phyloP scores from a whole-genome alignment of 2,888 invertebrate species.

The Hydrotaea diabolus region DNA sequence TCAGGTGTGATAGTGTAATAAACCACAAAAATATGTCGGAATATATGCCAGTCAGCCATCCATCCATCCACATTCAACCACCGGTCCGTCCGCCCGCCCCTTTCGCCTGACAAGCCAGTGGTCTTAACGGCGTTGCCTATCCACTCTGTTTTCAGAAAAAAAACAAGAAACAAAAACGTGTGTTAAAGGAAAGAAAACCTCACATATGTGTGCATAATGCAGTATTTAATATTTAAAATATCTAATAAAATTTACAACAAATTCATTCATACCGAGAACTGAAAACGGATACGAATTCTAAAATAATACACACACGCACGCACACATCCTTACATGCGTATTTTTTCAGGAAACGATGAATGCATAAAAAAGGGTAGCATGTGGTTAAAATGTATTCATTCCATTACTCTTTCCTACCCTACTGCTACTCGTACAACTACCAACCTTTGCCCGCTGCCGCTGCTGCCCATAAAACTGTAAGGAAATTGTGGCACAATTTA shows the following conservation, averaged over 20 bases:
- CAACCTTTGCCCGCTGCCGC: not conserved
- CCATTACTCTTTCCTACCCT: not conserved
- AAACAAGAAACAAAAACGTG: not conserved
- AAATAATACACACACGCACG: not conserved
- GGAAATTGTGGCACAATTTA: conserved; percentile 21
- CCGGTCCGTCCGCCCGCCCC: too few species aligned
- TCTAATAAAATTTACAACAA: conserved; percentile 33
- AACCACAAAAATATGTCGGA: conserved; percentile 30
- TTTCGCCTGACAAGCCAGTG: too few species aligned
- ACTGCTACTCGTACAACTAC: too few species aligned
- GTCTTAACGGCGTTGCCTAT: not conserved
- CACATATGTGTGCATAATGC: conserved; percentile 11
- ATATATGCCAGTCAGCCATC: not conserved
- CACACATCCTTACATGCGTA: not conserved
- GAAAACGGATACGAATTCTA: not conserved
- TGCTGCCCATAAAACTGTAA: not conserved
- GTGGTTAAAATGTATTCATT: not conserved
- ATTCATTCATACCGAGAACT: not conserved
- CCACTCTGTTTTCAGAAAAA: not conserved
- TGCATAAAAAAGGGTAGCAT: conserved; percentile 20
- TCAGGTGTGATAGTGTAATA: conserved; percentile 38
- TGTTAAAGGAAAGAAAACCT: not conserved
- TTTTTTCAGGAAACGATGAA: not conserved
- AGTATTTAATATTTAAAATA: conserved; percentile 38
- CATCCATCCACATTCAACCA: too few species aligned